Percentiles rank a stretch among this genome's conserved stretches.
Conservation (phyloP, 2,888 invertebrate genomes). For the Chorisops tibialis region DNA sequence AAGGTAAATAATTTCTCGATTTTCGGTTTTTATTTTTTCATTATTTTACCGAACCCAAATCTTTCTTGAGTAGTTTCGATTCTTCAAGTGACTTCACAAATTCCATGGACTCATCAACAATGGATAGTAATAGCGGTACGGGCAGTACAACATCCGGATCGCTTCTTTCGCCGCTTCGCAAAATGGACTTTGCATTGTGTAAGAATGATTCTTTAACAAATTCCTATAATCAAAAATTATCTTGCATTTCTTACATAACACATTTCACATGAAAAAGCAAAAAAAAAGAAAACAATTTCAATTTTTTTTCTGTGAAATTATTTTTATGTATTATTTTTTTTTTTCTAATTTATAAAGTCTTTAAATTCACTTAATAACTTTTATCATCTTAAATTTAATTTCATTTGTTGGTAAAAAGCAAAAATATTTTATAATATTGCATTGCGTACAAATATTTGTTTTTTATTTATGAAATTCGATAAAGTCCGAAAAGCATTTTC, state of each 20-base stretch:
- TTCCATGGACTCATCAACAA: constrained; percentile 50
- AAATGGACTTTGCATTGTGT: constrained; percentile 85
- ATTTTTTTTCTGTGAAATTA: background rate
- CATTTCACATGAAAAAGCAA: too few species aligned
- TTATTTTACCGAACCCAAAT: constrained; percentile 16
- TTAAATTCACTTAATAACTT: too few species aligned
- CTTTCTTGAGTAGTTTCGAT: constrained; percentile 50
- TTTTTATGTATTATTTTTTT: too few species aligned
- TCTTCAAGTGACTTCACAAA: constrained; percentile 52
- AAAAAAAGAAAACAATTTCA: too few species aligned
- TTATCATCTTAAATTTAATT: too few species aligned
- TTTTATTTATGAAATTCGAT: too few species aligned
- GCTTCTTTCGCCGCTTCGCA: constrained; percentile 59
- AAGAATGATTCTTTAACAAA: constrained; percentile 53
- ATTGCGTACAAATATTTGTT: background rate
- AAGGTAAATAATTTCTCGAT: constrained; percentile 37
- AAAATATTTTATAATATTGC: background rate
- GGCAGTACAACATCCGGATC: constrained; percentile 42
- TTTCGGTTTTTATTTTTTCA: background rate
- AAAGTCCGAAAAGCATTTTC: background rate
- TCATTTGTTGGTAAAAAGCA: too few species aligned
- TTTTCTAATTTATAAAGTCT: too few species aligned
- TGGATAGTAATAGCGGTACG: constrained; percentile 41
- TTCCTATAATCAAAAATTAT: constrained; percentile 49
- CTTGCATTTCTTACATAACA: constrained; percentile 50